Conservation (phyloP, 2,888 invertebrate genomes). For the Mythimna ferrago region DNA sequence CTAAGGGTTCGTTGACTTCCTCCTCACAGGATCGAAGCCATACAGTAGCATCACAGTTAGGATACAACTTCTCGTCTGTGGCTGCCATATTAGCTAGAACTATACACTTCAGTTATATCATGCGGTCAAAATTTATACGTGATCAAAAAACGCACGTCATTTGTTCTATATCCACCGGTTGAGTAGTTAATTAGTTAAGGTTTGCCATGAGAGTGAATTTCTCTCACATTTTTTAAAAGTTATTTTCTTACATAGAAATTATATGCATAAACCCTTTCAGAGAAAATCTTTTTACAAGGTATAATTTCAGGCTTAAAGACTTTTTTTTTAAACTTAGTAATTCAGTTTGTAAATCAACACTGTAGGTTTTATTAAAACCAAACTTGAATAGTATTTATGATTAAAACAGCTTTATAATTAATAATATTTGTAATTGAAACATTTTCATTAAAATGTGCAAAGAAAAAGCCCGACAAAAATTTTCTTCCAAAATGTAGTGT, state of each 20-base stretch:
- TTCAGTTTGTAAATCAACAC: background rate
- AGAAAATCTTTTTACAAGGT: background rate
- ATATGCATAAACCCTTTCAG: conserved; percentile 24
- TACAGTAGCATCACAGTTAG: conserved; percentile 93
- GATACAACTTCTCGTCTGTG: conserved; percentile 82
- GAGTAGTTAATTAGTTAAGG: conserved; percentile 32
- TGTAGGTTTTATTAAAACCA: background rate
- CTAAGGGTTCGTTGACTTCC: conserved; percentile 93
- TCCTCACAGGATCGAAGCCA: conserved; percentile 95
- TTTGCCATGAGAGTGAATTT: conserved; percentile 7
- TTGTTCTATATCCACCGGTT: conserved; percentile 47
- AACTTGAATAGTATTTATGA: background rate
- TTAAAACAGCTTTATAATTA: background rate
- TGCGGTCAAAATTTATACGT: conserved; percentile 28
- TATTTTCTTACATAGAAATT: conserved; percentile 27
- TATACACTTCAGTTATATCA: conserved; percentile 48
- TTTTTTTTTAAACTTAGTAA: no score
- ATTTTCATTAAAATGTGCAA: background rate
- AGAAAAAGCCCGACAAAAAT: background rate
- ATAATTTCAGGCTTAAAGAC: background rate
- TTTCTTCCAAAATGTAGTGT: background rate
- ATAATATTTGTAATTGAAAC: background rate
- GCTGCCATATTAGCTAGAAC: conserved; percentile 74
- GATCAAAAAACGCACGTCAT: conserved; percentile 12
- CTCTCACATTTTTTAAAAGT: conserved; percentile 34